Conservation (phyloP, 1,140 invertebrate species). For the Achroia grisella region DNA sequence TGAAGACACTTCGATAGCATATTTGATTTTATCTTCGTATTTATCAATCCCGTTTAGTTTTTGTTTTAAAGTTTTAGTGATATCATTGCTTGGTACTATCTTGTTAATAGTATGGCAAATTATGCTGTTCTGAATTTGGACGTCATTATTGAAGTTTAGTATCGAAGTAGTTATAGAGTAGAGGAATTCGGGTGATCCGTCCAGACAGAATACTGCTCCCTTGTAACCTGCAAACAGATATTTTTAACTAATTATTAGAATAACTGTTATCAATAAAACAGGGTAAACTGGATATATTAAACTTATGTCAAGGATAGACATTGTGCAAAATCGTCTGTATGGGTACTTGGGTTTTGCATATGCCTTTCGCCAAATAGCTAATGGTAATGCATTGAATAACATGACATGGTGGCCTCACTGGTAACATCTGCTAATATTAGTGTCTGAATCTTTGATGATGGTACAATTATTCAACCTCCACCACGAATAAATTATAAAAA, state of each 20-base stretch:
- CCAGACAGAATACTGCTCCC: slow-evolving; percentile 74
- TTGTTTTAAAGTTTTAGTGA: slow-evolving; percentile 55
- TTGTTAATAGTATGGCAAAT: slow-evolving; percentile 70
- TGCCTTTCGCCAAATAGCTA: too few species aligned
- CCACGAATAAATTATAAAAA: too few species aligned
- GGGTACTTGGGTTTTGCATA: too few species aligned
- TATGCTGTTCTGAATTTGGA: slow-evolving; percentile 72
- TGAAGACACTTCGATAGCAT: slow-evolving; percentile 37
- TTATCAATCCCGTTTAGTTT: slow-evolving; percentile 73
- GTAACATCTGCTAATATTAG: too few species aligned
- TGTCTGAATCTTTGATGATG: too few species aligned
- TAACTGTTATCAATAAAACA: neutral
- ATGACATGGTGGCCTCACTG: too few species aligned
- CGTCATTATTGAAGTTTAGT: slow-evolving; percentile 58
- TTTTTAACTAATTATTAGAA: neutral
- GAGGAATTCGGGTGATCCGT: slow-evolving; percentile 76
- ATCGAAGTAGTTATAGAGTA: slow-evolving; percentile 59
- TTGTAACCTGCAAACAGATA: slow-evolving; percentile 49
- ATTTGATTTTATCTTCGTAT: slow-evolving; percentile 70
- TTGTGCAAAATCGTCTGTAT: neutral
- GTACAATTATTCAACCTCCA: too few species aligned
- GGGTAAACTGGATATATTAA: neutral
- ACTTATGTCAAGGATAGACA: neutral
- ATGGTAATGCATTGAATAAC: too few species aligned
- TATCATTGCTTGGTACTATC: slow-evolving; percentile 71